Evolutionary conservation across 1,140 invertebrate genomes (phyloP).

Genomic region (Drosophila dunni): DNA sequence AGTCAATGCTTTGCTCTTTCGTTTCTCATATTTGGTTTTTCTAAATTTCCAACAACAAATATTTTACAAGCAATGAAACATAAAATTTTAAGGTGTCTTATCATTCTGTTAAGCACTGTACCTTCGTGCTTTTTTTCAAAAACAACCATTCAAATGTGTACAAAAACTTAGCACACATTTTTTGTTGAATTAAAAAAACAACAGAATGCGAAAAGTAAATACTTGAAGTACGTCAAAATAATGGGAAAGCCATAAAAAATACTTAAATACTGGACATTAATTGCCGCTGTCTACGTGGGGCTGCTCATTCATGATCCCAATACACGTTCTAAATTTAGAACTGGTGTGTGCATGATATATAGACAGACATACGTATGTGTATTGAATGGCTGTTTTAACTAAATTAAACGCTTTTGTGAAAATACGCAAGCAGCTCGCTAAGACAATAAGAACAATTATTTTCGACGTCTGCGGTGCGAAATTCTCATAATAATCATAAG

Average conservation of each 20-base stretch:
- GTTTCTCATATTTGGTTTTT: too few relatives aligned
- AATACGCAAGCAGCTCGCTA: slow-evolving; percentile 32
- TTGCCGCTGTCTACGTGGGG: slow-evolving; percentile 10
- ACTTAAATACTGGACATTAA: slow-evolving; percentile 35
- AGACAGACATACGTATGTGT: slow-evolving; percentile 4
- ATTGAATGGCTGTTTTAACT: slow-evolving; percentile 34
- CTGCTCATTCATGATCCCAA: slow-evolving; percentile 35
- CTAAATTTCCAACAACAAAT: too few relatives aligned
- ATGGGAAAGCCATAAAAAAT: slow-evolving; percentile 30
- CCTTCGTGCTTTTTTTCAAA: neutral
- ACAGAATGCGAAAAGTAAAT: slow-evolving; percentile 3
- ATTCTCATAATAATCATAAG: slow-evolving; percentile 34
- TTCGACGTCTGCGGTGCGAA: slow-evolving; percentile 23
- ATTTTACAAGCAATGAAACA: too few relatives aligned
- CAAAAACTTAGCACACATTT: slow-evolving; percentile 56
- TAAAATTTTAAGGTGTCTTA: too few relatives aligned
- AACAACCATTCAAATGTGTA: slow-evolving; percentile 21
- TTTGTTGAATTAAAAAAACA: slow-evolving; percentile 15
- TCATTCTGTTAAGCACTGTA: too few relatives aligned
- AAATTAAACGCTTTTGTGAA: slow-evolving; percentile 31
- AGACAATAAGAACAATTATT: slow-evolving; percentile 32
- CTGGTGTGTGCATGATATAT: neutral
- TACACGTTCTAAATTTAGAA: slow-evolving; percentile 15
- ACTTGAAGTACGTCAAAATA: slow-evolving; percentile 22
- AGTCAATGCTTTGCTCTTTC: too few relatives aligned